Conservation (phyloP, 2,888 invertebrate species). For the Phymatocera aterrima region DNA sequence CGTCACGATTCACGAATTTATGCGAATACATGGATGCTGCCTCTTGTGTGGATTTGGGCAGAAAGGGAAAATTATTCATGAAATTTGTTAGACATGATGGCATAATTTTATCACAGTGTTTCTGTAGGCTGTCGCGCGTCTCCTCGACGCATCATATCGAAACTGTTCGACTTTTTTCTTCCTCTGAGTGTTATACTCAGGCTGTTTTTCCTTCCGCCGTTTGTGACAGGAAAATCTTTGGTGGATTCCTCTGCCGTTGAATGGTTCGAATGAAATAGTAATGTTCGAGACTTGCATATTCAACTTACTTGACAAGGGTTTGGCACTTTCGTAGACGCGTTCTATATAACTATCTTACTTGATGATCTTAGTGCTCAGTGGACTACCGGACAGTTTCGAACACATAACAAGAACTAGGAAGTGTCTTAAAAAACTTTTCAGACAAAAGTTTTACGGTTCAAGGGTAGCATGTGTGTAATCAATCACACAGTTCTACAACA, state of each 20-base stretch:
- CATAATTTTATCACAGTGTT: slow-evolving; percentile 3
- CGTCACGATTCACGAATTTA: slow-evolving; percentile 8
- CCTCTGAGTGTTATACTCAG: not conserved
- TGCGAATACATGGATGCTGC: not conserved
- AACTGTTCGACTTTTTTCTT: not conserved
- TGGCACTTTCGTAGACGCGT: slow-evolving; percentile 13
- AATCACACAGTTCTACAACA: not conserved
- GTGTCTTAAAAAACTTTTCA: not conserved
- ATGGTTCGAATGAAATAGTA: not conserved
- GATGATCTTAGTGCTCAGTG: not conserved
- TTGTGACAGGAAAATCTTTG: not conserved
- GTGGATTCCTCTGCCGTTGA: not conserved
- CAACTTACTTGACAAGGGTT: slow-evolving; percentile 18
- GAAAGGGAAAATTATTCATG: slow-evolving; percentile 27
- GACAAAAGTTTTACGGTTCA: not conserved
- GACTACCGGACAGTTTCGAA: no score
- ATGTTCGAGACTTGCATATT: slow-evolving; percentile 2
- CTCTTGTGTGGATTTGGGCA: slow-evolving; percentile 1
- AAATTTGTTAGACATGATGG: slow-evolving; percentile 5
- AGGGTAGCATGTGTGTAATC: not conserved
- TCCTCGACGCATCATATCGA: no score
- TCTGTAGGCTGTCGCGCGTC: slow-evolving; percentile 10
- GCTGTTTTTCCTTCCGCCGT: not conserved
- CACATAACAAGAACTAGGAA: not conserved
- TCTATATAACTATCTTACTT: not conserved